These are phyloP conservation scores for Clusia tigrina DNA, from an alignment of 2,888 invertebrate genomes.

Conservation along the genomic window DNA sequence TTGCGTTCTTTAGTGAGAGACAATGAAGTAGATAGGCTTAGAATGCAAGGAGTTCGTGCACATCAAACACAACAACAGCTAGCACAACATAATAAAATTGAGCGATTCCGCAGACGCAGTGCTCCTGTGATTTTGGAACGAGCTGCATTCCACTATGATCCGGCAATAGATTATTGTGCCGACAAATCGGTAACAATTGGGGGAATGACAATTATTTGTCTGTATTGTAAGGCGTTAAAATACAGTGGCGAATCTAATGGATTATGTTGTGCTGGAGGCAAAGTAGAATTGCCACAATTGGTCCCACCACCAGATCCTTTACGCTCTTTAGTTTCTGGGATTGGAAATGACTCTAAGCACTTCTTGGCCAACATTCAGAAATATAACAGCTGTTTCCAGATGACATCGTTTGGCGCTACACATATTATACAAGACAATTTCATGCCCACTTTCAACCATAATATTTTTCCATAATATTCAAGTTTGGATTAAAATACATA, in stretches of 20 bases:
- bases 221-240: too few relatives aligned
- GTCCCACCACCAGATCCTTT: too few relatives aligned
- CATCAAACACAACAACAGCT: too few relatives aligned
- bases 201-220: too few relatives aligned
- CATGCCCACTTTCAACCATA: conserved; percentile 20
- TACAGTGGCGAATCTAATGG: conserved; percentile 16
- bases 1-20: conserved; percentile 19
- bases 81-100: conserved; percentile 29
- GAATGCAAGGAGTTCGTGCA: too few relatives aligned
- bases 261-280: too few relatives aligned
- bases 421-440: conserved; percentile 25
- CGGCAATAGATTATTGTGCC: too few relatives aligned
- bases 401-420: conserved; percentile 28
- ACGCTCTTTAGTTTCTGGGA: conserved; percentile 22
- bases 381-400: conserved; percentile 27
- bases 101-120: conserved; percentile 24
- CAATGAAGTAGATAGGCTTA: conserved; percentile 24
- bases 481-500: background rate
- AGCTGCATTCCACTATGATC: too few relatives aligned
- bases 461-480: conserved; percentile 20
- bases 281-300: too few relatives aligned
- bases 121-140: conserved; percentile 13
- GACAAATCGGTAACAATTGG: conserved; percentile 22
- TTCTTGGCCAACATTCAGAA: conserved; percentile 25
- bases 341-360: conserved; percentile 20